These are phyloP conservation scores for Eupithecia exiguata DNA, from an alignment of 2,888 invertebrate species.

Conservation along the genomic window DNA sequence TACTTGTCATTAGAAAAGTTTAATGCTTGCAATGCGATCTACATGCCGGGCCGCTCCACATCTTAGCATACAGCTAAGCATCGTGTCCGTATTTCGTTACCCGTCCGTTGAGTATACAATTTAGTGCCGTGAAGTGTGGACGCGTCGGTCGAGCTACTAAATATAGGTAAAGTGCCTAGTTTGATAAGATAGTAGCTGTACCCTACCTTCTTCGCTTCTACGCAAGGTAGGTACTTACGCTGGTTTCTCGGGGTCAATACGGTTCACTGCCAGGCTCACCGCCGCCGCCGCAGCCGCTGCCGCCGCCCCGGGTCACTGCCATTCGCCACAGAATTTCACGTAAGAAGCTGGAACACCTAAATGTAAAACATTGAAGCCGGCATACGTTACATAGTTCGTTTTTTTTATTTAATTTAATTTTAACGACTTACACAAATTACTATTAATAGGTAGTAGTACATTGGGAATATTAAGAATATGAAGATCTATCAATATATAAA, in stretches of 20 bases:
- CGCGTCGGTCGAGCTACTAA: constrained; percentile 27
- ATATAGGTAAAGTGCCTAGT: constrained; percentile 22
- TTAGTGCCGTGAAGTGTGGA: constrained; percentile 28
- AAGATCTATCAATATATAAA: no score
- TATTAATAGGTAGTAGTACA: no score
- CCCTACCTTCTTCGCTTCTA: constrained; percentile 41
- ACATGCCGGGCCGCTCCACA: neutral
- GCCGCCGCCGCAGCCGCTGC: constrained; percentile 28
- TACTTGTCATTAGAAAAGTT: no score
- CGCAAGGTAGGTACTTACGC: neutral
- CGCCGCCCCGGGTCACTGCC: constrained; percentile 58
- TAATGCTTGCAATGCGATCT: neutral
- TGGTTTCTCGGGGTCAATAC: constrained; percentile 58
- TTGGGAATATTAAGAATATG: no score
- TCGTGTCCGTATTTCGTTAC: constrained; percentile 11
- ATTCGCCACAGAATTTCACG: constrained; percentile 55
- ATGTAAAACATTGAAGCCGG: neutral
- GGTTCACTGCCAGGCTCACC: constrained; percentile 64
- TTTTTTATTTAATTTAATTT: no score
- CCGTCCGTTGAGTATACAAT: constrained; percentile 22
- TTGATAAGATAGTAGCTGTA: constrained; percentile 35
- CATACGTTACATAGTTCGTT: no score
- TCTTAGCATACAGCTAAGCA: neutral
- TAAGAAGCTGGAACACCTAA: neutral
- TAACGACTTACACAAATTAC: no score